These are phyloP conservation scores for Steinernema hermaphroditum DNA, from an alignment of 2,888 invertebrate species.

Conservation along the genomic window DNA sequence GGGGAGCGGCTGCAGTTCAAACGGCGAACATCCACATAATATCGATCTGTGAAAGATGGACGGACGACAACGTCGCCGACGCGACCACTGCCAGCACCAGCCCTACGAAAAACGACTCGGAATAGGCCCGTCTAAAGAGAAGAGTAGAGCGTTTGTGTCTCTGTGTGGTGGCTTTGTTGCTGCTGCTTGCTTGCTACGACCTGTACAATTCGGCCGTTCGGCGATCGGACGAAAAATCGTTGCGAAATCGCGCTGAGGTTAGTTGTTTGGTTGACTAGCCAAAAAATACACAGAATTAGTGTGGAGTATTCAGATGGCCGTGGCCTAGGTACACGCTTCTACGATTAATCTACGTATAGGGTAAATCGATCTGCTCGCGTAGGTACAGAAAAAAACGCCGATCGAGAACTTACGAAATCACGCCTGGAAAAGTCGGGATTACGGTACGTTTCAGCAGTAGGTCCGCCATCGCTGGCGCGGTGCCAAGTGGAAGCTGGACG, in stretches of 20 bases:
- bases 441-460: not conserved
- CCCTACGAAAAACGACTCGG: slow-evolving; percentile 18
- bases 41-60: not conserved
- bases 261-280: not conserved
- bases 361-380: too few relatives aligned
- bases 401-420: slow-evolving; percentile 20
- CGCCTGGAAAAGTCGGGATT: slow-evolving; percentile 8
- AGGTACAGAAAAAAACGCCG: slow-evolving; percentile 16
- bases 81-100: not conserved
- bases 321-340: too few relatives aligned
- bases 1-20: slow-evolving; percentile 28
- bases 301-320: too few relatives aligned
- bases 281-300: too few relatives aligned
- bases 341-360: too few relatives aligned
- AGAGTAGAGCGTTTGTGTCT: slow-evolving; percentile 18
- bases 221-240: not conserved
- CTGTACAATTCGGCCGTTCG: slow-evolving; percentile 25
- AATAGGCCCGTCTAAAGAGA: slow-evolving; percentile 29
- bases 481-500: not conserved
- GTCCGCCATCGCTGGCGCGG: not conserved
- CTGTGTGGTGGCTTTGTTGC: not conserved
- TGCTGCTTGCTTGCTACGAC: not conserved
- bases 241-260: slow-evolving; percentile 1
- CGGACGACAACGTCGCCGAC: slow-evolving; percentile 5
- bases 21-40: slow-evolving; percentile 30